These are phyloP conservation scores for Matsumurasca onukii DNA, from an alignment of 1,140 invertebrate species.

Conservation along the genomic window DNA sequence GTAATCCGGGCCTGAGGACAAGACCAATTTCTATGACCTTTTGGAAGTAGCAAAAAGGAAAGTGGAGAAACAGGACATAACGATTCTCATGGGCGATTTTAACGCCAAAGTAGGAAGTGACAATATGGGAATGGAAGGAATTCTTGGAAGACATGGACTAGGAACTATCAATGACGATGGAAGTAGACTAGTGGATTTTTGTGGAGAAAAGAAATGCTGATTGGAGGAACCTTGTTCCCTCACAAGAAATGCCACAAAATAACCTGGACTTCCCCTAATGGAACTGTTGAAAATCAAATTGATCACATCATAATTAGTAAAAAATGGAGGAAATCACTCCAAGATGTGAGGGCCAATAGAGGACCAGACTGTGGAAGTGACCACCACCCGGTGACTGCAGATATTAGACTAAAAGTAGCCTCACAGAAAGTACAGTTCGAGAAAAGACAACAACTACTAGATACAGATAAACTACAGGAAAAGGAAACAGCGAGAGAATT, in stretches of 20 bases:
- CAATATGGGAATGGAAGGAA: background rate
- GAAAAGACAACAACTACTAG: constrained; percentile 13
- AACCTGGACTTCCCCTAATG: too few relatives aligned
- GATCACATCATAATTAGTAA: too few relatives aligned
- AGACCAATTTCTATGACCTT: constrained; percentile 10
- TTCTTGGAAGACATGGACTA: constrained; percentile 28
- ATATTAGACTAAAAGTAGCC: too few relatives aligned
- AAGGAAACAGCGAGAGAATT: constrained; percentile 15
- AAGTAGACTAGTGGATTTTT: too few relatives aligned
- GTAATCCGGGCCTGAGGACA: too few relatives aligned
- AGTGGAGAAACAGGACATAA: constrained; percentile 12
- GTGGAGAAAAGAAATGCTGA: background rate
- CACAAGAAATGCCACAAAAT: constrained; percentile 38
- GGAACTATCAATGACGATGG: constrained; percentile 38
- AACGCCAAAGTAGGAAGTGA: too few relatives aligned
- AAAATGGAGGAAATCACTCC: constrained; percentile 26
- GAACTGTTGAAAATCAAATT: constrained; percentile 37
- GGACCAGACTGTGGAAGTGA: constrained; percentile 35
- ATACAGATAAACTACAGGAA: background rate
- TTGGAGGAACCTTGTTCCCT: constrained; percentile 34
- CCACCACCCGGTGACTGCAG: too few relatives aligned
- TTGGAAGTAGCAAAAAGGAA: background rate
- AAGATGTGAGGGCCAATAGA: constrained; percentile 33
- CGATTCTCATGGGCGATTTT: constrained; percentile 21
- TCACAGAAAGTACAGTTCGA: constrained; percentile 19